These are phyloP conservation scores for Neolamprologus hecqui DNA, from an alignment of 2,113 vertebrate species.

Conservation along the genomic window DNA sequence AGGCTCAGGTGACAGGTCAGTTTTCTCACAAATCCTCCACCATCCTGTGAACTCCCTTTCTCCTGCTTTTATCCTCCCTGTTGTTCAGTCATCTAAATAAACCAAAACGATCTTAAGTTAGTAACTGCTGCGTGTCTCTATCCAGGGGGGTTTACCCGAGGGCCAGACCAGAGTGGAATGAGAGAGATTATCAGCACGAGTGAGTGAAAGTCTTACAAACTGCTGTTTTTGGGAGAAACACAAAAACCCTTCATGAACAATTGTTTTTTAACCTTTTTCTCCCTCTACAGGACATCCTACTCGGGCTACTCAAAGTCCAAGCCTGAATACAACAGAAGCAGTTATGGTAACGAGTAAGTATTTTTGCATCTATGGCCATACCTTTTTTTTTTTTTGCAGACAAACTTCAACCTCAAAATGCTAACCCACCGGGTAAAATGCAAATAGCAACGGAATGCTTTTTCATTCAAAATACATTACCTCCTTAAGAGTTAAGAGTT, in stretches of 20 bases:
- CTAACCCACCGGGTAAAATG: accelerated
- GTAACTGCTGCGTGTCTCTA: background rate
- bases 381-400: background rate
- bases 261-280: background rate
- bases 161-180: slow-evolving; percentile 20
- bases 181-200: slow-evolving; percentile 23
- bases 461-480: background rate
- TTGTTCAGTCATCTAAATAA: background rate
- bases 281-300: slow-evolving; percentile 11
- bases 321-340: slow-evolving; percentile 19
- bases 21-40: background rate
- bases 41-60: background rate
- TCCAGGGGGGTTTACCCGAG: slow-evolving; percentile 27
- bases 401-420: background rate
- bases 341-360: slow-evolving; percentile 48
- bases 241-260: background rate
- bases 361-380: background rate
- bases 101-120: accelerated
- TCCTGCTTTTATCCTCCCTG: background rate
- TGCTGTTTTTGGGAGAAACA: background rate
- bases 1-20: slow-evolving; percentile 27
- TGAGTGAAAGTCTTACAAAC: background rate
- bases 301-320: background rate
- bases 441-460: background rate
- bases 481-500: background rate